phyloP scores from a whole-genome alignment of 2,888 invertebrate species.

The Zootermopsis nevadensis region DNA sequence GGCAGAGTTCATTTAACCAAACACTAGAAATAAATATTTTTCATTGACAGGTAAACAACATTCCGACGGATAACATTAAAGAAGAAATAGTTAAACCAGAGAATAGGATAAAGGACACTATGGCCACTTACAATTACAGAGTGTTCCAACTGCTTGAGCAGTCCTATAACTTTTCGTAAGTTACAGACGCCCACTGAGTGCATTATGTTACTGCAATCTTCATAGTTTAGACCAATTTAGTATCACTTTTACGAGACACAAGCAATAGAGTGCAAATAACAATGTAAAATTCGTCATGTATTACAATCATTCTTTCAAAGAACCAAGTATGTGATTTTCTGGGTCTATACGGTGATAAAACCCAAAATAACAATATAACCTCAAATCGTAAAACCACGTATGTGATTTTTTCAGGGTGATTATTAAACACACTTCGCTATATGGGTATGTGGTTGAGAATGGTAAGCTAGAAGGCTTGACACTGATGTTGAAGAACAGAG shows the following conservation, averaged over 20 bases:
- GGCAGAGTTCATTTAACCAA: too few relatives aligned
- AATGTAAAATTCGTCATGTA: too few relatives aligned
- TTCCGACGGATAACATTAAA: conserved; percentile 12
- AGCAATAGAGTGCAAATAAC: too few relatives aligned
- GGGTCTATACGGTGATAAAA: too few relatives aligned
- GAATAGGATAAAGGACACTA: conserved; percentile 35
- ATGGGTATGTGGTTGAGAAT: conserved; percentile 43
- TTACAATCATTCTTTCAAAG: too few relatives aligned
- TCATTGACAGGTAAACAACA: conserved; percentile 35
- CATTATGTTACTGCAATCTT: too few relatives aligned
- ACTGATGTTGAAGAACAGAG: conserved; percentile 29
- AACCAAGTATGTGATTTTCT: neutral
- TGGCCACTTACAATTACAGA: conserved; percentile 31
- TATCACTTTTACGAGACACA: too few relatives aligned
- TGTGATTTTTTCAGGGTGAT: neutral
- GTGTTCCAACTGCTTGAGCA: conserved; percentile 9
- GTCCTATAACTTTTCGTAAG: conserved; percentile 36
- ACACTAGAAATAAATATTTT: neutral
- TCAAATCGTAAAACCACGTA: too few relatives aligned
- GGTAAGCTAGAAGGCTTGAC: conserved; percentile 35
- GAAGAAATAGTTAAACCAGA: conserved; percentile 34
- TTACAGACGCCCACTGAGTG: neutral
- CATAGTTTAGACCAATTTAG: too few relatives aligned
- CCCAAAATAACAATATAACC: too few relatives aligned
- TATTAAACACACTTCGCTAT: neutral